A percentile compares a stretch with the other conserved stretches of the same genome.
phyloP scores from a whole-genome alignment of 2,797 vertebrate species.

The Emys orbicularis region DNA sequence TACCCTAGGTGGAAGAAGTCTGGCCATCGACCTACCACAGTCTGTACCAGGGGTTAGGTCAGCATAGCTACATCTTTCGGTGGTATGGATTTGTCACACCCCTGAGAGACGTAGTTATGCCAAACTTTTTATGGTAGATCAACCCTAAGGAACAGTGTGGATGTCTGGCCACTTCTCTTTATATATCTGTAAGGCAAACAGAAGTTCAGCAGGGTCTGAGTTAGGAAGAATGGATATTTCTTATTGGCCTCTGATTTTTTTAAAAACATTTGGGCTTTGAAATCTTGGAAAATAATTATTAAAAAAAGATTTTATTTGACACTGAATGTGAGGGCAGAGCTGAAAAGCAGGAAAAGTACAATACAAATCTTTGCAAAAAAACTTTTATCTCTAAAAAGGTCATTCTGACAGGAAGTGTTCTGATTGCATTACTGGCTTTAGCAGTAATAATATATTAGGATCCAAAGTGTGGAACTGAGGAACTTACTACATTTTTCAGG shows the following conservation, averaged over 20 bases:
- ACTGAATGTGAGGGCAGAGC: rapidly evolving
- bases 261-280: not conserved
- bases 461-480: not conserved
- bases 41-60: too few species aligned
- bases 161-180: not conserved
- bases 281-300: not conserved
- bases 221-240: not conserved
- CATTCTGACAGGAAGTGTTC: not conserved
- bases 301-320: not conserved
- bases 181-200: rapidly evolving
- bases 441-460: not conserved
- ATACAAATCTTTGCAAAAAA: not conserved
- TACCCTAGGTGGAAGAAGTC: too few species aligned
- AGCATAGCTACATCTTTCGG: too few species aligned
- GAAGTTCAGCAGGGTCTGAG: not conserved
- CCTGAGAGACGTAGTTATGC: too few species aligned
- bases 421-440: not conserved
- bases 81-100: too few species aligned
- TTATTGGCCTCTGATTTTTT: not conserved
- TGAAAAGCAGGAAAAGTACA: constrained; percentile 1
- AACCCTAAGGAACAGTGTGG: rapidly evolving
- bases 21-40: too few species aligned
- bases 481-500: constrained; percentile 48
- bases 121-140: too few species aligned
- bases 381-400: not conserved